Evolutionary conservation across 2,113 vertebrate genomes (phyloP), one percentile per base, ranked within the genome.

Genomic region (Casuarius casuarius): DNA sequence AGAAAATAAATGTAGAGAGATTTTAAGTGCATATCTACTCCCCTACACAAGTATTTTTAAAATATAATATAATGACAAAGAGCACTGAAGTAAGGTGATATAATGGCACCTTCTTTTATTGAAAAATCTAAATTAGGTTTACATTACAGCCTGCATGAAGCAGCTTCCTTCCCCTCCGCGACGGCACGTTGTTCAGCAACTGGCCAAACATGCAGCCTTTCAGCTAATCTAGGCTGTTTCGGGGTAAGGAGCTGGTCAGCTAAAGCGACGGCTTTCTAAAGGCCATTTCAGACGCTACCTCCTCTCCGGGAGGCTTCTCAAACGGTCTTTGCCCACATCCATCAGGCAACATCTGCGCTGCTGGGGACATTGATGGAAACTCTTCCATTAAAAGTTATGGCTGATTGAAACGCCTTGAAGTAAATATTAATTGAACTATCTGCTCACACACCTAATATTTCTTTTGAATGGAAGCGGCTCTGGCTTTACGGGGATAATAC

Each of bases 1-100:
- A 97, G 94, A 95, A 97, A 97, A 97, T 90, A 92, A 97, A 96
- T 35, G 93, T 91, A 56, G 76, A 77, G 72, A 93, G 92, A 89
- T 90, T 86, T 75, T 56, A 79, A 95, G 92, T 16, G 65, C 82
- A n/a, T 54, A 93, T 76, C 78, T 68, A n/a, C 74, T 44, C 68
- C 72, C 70, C 51, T 17, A 44, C 85, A 92, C 0, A 29, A 92
- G 94, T 65, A 71, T 78, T 84, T 95, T n/a, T 97, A 46, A 95
- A 91, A 92, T 46, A 67, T 9, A 96, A 92, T 63, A 25, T 1
- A 5, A 80, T 94, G 92, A 85, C 93, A 92, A 89, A 91, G 67
- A 91, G 94, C 93, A 51, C 71, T 76, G 78, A 80, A 91, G 90
- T 46, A 89, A 81, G 95, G 89, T 35, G 46, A 95, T 70, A 92